Percentiles rank a stretch among this genome's conserved stretches.
Evolutionary conservation across 2,888 invertebrate genomes (phyloP).

Genomic region (Cephus runcator): DNA sequence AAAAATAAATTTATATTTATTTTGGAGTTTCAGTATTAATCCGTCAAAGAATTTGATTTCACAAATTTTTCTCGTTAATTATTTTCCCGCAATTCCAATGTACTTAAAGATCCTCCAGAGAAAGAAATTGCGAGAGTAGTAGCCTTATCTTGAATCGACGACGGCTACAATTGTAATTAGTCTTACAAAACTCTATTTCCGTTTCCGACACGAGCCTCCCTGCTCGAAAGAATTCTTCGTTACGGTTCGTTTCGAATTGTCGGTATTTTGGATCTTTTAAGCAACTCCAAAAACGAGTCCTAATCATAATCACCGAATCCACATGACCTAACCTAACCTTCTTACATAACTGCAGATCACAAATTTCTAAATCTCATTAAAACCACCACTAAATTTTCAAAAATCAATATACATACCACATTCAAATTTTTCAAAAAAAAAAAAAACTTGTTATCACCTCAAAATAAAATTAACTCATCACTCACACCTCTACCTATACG

Average conservation of each 20-base stretch:
- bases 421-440: neutral
- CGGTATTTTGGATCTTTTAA: neutral
- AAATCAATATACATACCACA: neutral
- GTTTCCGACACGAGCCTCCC: neutral
- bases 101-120: neutral
- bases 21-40: neutral
- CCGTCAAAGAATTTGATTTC: neutral
- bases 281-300: neutral
- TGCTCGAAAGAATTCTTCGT: neutral
- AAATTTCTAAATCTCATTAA: neutral
- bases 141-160: neutral
- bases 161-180: neutral
- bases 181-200: conserved; percentile 6
- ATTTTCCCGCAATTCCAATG: neutral
- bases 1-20: neutral
- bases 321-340: neutral
- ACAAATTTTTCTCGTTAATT: neutral
- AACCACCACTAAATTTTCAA: neutral
- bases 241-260: neutral
- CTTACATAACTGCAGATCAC: neutral
- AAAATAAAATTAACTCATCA: neutral
- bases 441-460: neutral
- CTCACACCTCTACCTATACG: neutral
- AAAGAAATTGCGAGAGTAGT: neutral
- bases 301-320: neutral